These are phyloP conservation scores for Elymnias hypermnestra DNA, from an alignment of 1,140 invertebrate genomes.

Conservation along the genomic window DNA sequence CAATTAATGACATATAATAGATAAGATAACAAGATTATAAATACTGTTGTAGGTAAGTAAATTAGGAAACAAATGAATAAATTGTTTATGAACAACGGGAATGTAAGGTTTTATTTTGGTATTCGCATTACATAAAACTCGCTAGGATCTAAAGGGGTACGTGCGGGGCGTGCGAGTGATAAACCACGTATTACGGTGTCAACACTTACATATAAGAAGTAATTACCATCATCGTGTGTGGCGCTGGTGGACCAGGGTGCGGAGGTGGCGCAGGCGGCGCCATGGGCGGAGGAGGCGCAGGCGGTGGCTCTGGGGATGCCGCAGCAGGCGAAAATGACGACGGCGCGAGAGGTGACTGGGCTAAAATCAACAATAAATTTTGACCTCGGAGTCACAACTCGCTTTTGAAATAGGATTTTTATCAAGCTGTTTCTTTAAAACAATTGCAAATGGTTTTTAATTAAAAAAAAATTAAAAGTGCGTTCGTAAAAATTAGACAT, in stretches of 20 bases:
- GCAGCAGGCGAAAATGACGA: conserved; percentile 65
- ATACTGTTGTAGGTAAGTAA: neutral
- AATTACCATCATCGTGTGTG: conserved; percentile 81
- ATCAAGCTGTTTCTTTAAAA: too few species aligned
- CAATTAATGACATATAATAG: too few species aligned
- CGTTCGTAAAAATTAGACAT: too few species aligned
- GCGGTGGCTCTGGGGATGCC: conserved; percentile 68
- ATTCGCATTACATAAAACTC: conserved; percentile 14
- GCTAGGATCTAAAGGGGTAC: conserved; percentile 22
- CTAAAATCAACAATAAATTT: conserved; percentile 33
- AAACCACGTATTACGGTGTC: conserved; percentile 63
- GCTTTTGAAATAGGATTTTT: too few species aligned
- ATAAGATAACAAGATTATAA: too few species aligned
- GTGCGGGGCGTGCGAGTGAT: conserved; percentile 57
- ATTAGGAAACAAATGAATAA: neutral
- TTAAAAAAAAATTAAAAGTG: too few species aligned
- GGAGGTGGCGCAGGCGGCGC: conserved; percentile 62
- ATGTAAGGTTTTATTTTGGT: conserved; percentile 2
- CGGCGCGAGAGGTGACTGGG: conserved; percentile 65
- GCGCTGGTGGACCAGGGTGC: conserved; percentile 56
- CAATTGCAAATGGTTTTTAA: too few species aligned
- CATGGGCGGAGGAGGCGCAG: conserved; percentile 63
- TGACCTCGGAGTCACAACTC: too few species aligned
- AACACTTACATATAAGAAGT: conserved; percentile 83
- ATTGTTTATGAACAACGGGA: neutral